phyloP scores from a whole-genome alignment of 2,888 invertebrate genomes.

The Rhaphigaster nebulosa region DNA sequence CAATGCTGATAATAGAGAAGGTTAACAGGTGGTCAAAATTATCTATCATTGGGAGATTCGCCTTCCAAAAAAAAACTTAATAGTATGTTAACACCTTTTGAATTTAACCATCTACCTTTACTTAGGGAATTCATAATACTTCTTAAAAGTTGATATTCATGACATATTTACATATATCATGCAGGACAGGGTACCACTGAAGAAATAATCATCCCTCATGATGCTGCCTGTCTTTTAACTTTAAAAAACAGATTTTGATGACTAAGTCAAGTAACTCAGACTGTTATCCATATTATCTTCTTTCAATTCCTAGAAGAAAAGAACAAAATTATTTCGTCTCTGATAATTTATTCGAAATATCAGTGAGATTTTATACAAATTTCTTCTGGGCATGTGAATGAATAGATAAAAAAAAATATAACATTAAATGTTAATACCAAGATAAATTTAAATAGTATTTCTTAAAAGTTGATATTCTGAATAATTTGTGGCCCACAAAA shows the following conservation, averaged over 20 bases:
- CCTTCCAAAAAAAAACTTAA: not conserved
- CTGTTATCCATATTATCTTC: not conserved
- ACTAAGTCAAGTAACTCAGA: not conserved
- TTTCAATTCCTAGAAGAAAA: not conserved
- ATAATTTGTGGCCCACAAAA: too few relatives aligned
- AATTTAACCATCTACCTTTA: constrained; percentile 25
- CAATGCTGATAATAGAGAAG: not conserved
- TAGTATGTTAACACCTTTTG: constrained; percentile 1
- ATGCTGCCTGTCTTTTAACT: not conserved
- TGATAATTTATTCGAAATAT: not conserved
- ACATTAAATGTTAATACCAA: not conserved
- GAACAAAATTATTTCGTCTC: not conserved
- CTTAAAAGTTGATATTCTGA: too few relatives aligned
- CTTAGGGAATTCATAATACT: not conserved
- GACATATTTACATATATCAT: not conserved
- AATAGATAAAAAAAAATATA: not conserved
- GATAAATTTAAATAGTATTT: too few relatives aligned
- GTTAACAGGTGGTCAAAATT: not conserved
- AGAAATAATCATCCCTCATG: not conserved
- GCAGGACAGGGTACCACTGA: not conserved
- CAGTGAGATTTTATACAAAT: not conserved
- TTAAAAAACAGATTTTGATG: not conserved
- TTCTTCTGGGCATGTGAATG: not conserved
- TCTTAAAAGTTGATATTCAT: not conserved
- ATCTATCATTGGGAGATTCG: not conserved